phyloP scores from a whole-genome alignment of 2,888 invertebrate genomes.

The Tachina fera region DNA sequence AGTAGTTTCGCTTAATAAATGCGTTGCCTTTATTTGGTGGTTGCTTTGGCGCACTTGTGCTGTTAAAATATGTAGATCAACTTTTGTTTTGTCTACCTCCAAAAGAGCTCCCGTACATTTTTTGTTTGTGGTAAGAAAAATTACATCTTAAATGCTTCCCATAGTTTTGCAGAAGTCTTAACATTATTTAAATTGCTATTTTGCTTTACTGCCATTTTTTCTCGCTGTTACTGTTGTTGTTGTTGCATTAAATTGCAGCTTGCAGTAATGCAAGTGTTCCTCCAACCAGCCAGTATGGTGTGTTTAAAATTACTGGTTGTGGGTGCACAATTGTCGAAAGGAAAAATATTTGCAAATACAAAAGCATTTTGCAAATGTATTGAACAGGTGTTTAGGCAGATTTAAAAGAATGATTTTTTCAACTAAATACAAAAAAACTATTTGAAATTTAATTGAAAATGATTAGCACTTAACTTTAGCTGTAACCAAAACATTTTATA shows the following conservation, averaged over 20 bases:
- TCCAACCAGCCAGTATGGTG: conserved; percentile 8
- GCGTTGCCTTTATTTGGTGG: conserved; percentile 70
- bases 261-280: conserved; percentile 53
- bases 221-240: conserved; percentile 5
- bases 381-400: conserved; percentile 69
- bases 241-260: conserved; percentile 27
- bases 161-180: conserved; percentile 69
- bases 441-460: conserved; percentile 48
- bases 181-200: conserved; percentile 69
- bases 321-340: conserved; percentile 70
- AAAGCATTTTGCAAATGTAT: conserved; percentile 56
- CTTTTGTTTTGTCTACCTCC: conserved; percentile 26
- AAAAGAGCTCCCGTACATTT: neutral
- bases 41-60: conserved; percentile 70
- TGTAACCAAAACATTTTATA: neutral
- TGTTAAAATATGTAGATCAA: conserved; percentile 70
- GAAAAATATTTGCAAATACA: conserved; percentile 53
- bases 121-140: conserved; percentile 43
- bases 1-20: conserved; percentile 64
- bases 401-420: conserved; percentile 63
- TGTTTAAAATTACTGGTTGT: conserved; percentile 44
- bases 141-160: conserved; percentile 70
- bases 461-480: conserved; percentile 69
- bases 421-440: conserved; percentile 32
- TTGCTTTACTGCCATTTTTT: conserved; percentile 39